Evolutionary conservation across 2,888 invertebrate genomes (phyloP), one percentile per base, ranked within the genome.

Genomic region (Shargacucullia verbasci): DNA sequence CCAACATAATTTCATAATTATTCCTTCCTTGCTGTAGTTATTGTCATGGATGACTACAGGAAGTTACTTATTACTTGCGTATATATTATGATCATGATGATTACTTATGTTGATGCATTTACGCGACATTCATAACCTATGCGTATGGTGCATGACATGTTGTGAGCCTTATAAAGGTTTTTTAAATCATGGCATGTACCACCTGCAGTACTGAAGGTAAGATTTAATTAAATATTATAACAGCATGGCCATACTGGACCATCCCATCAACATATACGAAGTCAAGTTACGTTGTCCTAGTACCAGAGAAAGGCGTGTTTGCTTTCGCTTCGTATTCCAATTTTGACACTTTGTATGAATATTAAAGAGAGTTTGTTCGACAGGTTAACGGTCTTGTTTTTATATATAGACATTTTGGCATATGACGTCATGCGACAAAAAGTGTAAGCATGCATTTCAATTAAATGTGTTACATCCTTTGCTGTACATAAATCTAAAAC

Each of bases 301-400:
- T 37, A 70, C 40, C 62, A 59, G 68, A 68, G 72, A 75, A 69
- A 75, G 65, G 61, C 48, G 43, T 60, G 60, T 59, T 60, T 41
- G 57, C 77, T 76, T 77, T 76, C 77, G 63, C 72, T 71, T 69
- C 56, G 41, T 66, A 66, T 66, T 61, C 56, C 60, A 61, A 68
- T 61, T 70, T 27, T 59, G 64, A 52, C 54, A 60, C 64, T 38
- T 27, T 59, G 50, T 63, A 64, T 64, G 41, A 64, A 73, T 66
- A 52, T 75, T 66, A 46, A 62, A 63, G 58, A 68, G 64, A 65
- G 58, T 69, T 55, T 13, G 41, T 65, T 58, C 50, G 45, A 53
- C 61, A 50, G 62, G 65, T 71, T 71, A 74, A 71, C 57, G 68
- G 75, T 50, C 59, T 75, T 46, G 50, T 65, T 65, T 67, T 72